Percentiles rank a stretch among this genome's conserved stretches.
Conservation (phyloP, 1,140 invertebrate species). For the Euura lappo region DNA sequence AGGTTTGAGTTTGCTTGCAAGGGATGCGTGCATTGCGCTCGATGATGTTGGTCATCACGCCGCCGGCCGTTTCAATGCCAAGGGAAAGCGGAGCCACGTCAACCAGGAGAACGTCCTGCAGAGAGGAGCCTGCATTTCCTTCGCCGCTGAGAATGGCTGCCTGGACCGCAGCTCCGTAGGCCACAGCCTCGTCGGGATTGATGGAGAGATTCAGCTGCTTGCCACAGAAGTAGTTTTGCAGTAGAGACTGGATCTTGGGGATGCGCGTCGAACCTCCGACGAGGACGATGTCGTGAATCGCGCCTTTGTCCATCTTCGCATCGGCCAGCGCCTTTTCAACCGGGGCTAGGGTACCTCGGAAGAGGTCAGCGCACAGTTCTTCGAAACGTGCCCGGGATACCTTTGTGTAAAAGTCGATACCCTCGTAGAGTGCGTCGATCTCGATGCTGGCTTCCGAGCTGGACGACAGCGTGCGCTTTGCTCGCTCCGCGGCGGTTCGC, state of each 20-base stretch:
- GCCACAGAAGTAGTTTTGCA: slow-evolving; percentile 69
- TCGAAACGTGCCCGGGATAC: slow-evolving; percentile 77
- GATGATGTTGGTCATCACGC: slow-evolving; percentile 65
- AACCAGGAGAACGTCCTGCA: slow-evolving; percentile 76
- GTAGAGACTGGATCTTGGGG: slow-evolving; percentile 70
- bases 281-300: slow-evolving; percentile 70
- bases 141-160: slow-evolving; percentile 77
- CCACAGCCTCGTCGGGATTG: slow-evolving; percentile 81
- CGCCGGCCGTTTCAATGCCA: slow-evolving; percentile 74
- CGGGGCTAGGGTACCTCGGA: slow-evolving; percentile 70
- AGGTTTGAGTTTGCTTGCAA: slow-evolving; percentile 70
- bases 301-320: slow-evolving; percentile 48
- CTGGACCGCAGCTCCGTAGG: slow-evolving; percentile 77
- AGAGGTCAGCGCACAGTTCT: slow-evolving; percentile 69
- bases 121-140: slow-evolving; percentile 64
- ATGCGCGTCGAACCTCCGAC: slow-evolving; percentile 72
- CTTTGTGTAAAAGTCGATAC: slow-evolving; percentile 86
- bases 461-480: slow-evolving; percentile 71
- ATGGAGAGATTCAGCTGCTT: slow-evolving; percentile 74
- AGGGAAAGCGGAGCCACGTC: slow-evolving; percentile 50
- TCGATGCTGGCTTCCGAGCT: slow-evolving; percentile 74
- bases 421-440: slow-evolving; percentile 78
- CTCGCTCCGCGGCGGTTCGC: slow-evolving; percentile 76
- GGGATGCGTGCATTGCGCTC: slow-evolving; percentile 66
- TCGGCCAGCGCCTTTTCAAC: slow-evolving; percentile 77